These are phyloP conservation scores for Zaprionus lachaisei DNA, from an alignment of 1,140 invertebrate species.

Conservation along the genomic window DNA sequence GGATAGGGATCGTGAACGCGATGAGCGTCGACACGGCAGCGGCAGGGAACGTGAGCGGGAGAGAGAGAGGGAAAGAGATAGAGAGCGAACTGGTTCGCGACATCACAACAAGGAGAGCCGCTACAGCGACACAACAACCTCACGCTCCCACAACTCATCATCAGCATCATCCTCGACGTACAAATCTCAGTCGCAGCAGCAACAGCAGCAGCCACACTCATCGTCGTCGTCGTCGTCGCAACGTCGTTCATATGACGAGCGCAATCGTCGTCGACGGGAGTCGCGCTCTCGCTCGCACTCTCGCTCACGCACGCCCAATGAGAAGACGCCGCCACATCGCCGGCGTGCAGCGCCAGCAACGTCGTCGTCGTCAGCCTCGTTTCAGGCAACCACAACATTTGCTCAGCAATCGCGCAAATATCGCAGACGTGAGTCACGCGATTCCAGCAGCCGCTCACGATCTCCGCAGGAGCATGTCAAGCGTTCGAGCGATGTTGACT, in stretches of 20 bases:
- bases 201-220: background rate
- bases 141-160: constrained; percentile 52
- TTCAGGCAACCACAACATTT: constrained; percentile 5
- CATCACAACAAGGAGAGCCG: constrained; percentile 54
- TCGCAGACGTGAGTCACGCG: constrained; percentile 48
- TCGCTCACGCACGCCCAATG: constrained; percentile 60
- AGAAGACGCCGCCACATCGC: constrained; percentile 28
- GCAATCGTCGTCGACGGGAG: constrained; percentile 48
- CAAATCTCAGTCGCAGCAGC: constrained; percentile 45
- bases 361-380: background rate
- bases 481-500: constrained; percentile 25
- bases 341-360: constrained; percentile 27
- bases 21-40: constrained; percentile 25
- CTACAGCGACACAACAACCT: constrained; percentile 26
- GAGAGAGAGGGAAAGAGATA: constrained; percentile 40
- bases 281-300: constrained; percentile 46
- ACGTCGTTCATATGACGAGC: constrained; percentile 60
- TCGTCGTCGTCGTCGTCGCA: constrained; percentile 24
- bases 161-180: constrained; percentile 35
- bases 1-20: constrained; percentile 32
- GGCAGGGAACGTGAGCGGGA: constrained; percentile 30
- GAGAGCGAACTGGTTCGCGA: constrained; percentile 26
- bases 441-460: constrained; percentile 61
- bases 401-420: constrained; percentile 49
- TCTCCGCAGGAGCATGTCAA: constrained; percentile 45